Percentiles rank a stretch among this genome's conserved stretches.
These are phyloP conservation scores for Cuculus canorus DNA, from an alignment of 2,797 vertebrate genomes.

Conservation along the genomic window DNA sequence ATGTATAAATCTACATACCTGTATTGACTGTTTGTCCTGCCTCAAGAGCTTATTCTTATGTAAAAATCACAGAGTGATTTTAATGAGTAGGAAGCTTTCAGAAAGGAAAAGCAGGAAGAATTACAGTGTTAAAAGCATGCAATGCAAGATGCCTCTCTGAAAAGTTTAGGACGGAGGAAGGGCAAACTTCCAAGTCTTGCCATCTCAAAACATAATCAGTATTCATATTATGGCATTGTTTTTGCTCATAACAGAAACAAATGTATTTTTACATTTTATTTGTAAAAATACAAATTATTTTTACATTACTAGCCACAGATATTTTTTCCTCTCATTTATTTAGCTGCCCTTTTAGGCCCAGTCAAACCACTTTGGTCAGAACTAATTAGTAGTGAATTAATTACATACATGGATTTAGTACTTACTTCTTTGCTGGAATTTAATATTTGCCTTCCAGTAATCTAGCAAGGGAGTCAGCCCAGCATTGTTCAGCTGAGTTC, in stretches of 20 bases:
- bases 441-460: constrained; percentile 43
- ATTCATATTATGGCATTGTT: background rate
- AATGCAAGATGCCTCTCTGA: no score
- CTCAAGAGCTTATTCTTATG: background rate
- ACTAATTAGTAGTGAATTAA: constrained; percentile 34
- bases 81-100: background rate
- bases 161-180: background rate
- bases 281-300: no score
- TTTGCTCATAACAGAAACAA: background rate
- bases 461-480: background rate
- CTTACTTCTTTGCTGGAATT: constrained; percentile 42
- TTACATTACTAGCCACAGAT: background rate
- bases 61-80: background rate
- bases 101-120: background rate
- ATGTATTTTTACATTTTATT: background rate
- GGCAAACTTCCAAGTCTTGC: background rate
- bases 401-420: constrained; percentile 33
- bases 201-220: background rate
- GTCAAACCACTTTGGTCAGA: background rate
- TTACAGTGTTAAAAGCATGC: background rate
- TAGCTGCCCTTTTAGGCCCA: background rate
- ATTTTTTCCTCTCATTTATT: background rate
- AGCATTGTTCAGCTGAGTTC: constrained; percentile 12
- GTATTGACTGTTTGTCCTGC: background rate
- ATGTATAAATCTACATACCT: background rate